These are phyloP conservation scores for Ectropis grisescens DNA, from an alignment of 1,140 invertebrate genomes.

Conservation along the genomic window DNA sequence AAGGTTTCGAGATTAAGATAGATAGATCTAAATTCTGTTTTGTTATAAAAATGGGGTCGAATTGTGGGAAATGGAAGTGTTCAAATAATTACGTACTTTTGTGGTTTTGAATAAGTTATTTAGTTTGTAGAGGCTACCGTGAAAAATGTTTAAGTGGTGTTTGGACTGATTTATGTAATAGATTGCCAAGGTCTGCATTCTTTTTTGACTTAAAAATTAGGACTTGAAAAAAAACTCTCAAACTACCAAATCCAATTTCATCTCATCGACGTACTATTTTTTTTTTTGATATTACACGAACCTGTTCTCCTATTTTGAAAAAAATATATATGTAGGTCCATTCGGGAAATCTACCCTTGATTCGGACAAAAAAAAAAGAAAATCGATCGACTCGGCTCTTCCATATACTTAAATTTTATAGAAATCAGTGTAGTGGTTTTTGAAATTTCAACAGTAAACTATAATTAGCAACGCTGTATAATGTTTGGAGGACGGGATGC, in stretches of 20 bases:
- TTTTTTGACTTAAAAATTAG: conserved; percentile 1
- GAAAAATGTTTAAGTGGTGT: conserved; percentile 34
- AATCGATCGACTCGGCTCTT: too few species aligned
- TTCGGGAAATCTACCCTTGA: too few species aligned
- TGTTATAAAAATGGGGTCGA: conserved; percentile 22
- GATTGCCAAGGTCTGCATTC: neutral
- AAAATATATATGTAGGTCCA: too few species aligned
- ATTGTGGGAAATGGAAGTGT: conserved; percentile 55
- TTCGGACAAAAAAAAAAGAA: too few species aligned
- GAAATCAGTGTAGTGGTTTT: too few species aligned
- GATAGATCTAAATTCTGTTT: conserved; percentile 10
- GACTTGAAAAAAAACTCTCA: neutral
- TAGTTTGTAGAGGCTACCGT: conserved; percentile 38
- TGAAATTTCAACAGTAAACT: too few species aligned
- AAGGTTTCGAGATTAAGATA: too few species aligned
- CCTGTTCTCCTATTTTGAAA: too few species aligned
- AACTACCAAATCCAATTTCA: neutral
- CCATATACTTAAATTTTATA: too few species aligned
- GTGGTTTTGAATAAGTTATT: conserved; percentile 40
- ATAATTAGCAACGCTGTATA: too few species aligned
- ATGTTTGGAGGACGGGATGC: too few species aligned
- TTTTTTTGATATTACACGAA: neutral
- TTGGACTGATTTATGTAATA: conserved; percentile 12
- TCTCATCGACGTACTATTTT: neutral
- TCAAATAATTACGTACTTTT: conserved; percentile 37